These are phyloP conservation scores for Tortricodes alternella DNA, from an alignment of 2,888 invertebrate genomes.

Conservation along the genomic window DNA sequence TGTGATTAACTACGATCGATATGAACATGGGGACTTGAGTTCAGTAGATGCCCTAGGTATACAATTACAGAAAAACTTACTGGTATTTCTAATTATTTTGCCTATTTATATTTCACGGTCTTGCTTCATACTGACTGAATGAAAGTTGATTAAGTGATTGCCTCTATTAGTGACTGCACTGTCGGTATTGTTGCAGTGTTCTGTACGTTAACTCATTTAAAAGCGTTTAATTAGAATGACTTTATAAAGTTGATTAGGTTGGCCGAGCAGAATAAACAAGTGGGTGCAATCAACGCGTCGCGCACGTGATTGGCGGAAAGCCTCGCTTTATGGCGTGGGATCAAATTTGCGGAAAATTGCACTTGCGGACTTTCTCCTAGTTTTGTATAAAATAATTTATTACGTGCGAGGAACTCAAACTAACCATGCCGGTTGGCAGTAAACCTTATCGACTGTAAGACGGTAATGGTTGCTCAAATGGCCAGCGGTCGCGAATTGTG, in stretches of 20 bases:
- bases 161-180: too few species aligned
- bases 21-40: neutral
- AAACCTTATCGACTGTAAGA: slow-evolving; percentile 71
- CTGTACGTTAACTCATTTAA: slow-evolving; percentile 29
- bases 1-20: slow-evolving; percentile 39
- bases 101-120: too few species aligned
- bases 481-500: slow-evolving; percentile 64
- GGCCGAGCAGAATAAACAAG: slow-evolving; percentile 27
- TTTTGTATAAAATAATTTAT: slow-evolving; percentile 76
- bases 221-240: slow-evolving; percentile 49
- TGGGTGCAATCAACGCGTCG: slow-evolving; percentile 40
- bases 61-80: too few species aligned
- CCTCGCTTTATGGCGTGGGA: slow-evolving; percentile 63
- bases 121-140: too few species aligned
- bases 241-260: slow-evolving; percentile 49
- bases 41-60: neutral
- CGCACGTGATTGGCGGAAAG: slow-evolving; percentile 27
- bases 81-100: too few species aligned
- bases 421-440: slow-evolving; percentile 76
- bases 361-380: slow-evolving; percentile 61
- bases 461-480: slow-evolving; percentile 73
- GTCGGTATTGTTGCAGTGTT: too few species aligned
- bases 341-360: slow-evolving; percentile 81
- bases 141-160: too few species aligned
- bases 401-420: slow-evolving; percentile 75